These are phyloP conservation scores for Lasioglossum vierecki DNA, from an alignment of 2,888 invertebrate species.

Conservation along the genomic window DNA sequence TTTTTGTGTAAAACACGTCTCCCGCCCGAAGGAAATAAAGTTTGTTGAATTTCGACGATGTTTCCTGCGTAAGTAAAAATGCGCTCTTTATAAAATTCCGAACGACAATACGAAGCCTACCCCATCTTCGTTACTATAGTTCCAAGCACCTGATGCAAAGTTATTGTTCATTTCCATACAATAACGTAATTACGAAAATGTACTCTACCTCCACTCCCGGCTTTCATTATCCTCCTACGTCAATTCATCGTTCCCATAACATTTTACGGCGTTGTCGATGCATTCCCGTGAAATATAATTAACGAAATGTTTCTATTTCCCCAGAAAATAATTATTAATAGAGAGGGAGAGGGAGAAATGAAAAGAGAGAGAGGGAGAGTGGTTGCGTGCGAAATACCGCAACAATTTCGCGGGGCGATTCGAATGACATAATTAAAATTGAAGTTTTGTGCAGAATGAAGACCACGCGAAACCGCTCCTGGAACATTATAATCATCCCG, in stretches of 20 bases:
- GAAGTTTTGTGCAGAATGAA: background rate
- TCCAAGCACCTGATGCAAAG: background rate
- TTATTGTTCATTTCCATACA: slow-evolving; percentile 1
- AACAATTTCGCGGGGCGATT: background rate
- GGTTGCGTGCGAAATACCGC: background rate
- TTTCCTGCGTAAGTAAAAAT: background rate
- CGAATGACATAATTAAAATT: background rate
- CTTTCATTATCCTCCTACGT: background rate
- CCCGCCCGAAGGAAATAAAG: too few species aligned
- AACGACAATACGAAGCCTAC: background rate
- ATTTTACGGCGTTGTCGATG: background rate
- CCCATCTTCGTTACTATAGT: background rate
- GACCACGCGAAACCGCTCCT: background rate
- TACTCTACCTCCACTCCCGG: background rate
- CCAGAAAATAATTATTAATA: background rate
- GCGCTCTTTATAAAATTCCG: background rate
- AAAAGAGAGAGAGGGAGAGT: background rate
- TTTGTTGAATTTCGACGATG: background rate
- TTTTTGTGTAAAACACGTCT: too few species aligned
- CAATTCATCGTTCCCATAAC: background rate
- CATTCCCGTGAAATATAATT: background rate
- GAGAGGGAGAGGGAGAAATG: background rate
- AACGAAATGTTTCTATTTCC: background rate
- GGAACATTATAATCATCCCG: background rate
- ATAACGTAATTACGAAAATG: background rate